Percentiles rank a stretch among this genome's conserved stretches.
phyloP scores from a whole-genome alignment of 2,797 vertebrate genomes.

The Silurus aristotelis region DNA sequence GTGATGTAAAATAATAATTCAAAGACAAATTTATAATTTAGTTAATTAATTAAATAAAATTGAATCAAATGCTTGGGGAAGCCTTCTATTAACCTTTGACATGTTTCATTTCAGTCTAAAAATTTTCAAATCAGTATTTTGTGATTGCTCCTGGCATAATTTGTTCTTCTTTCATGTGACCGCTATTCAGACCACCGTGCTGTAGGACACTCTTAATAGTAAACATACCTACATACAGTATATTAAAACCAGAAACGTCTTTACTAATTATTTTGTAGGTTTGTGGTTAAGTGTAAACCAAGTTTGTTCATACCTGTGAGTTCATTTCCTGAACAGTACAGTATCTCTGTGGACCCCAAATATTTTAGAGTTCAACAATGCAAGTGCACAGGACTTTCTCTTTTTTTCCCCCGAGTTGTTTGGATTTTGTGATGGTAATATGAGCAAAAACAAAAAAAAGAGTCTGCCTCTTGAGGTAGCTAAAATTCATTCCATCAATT shows the following conservation, averaged over 20 bases:
- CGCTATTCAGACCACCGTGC: background rate
- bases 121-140: background rate
- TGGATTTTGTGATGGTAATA: no score
- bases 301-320: background rate
- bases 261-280: background rate
- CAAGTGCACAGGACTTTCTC: no score
- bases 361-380: background rate
- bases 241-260: background rate
- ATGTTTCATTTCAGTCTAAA: background rate
- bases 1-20: background rate
- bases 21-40: background rate
- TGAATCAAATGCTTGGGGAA: no score
- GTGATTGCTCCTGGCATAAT: no score
- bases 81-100: background rate
- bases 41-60: background rate
- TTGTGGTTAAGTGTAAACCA: background rate
- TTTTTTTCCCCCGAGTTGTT: no score
- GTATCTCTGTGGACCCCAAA: background rate
- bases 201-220: background rate
- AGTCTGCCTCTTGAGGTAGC: no score
- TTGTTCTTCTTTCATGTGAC: background rate
- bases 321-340: background rate
- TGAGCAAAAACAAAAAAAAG: no score
- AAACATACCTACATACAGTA: background rate
- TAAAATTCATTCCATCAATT: background rate